A percentile compares a stretch with the other conserved stretches of the same genome.
These are phyloP conservation scores for Drosophila parthenogenetica DNA, from an alignment of 2,888 invertebrate genomes.

Conservation along the genomic window DNA sequence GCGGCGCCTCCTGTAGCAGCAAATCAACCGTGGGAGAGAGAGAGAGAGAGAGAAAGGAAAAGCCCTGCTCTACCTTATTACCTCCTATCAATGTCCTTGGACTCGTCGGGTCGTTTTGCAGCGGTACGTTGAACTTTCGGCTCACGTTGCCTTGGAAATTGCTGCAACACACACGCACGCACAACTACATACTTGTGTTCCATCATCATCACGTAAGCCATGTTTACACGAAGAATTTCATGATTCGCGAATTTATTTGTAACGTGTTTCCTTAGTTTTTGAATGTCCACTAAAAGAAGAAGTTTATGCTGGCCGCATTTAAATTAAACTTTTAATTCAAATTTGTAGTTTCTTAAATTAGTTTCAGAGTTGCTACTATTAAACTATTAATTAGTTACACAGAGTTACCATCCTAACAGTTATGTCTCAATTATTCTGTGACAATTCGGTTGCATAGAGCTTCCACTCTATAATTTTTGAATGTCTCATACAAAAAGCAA, in stretches of 20 bases:
- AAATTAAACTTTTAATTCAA: too few species aligned
- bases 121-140: conserved; percentile 74
- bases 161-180: conserved; percentile 39
- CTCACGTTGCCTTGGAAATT: conserved; percentile 72
- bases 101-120: conserved; percentile 63
- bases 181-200: not conserved
- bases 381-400: too few species aligned
- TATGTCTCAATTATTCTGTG: too few species aligned
- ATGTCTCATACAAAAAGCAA: too few species aligned
- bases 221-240: conserved; percentile 6
- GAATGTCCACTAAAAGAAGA: not conserved
- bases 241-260: not conserved
- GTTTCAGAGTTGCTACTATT: too few species aligned
- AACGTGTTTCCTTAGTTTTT: not conserved
- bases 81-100: conserved; percentile 76
- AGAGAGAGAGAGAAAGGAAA: conserved; percentile 23
- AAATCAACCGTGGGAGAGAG: not conserved
- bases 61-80: conserved; percentile 8
- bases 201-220: not conserved
- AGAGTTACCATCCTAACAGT: too few species aligned
- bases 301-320: too few species aligned
- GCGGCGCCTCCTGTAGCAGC: conserved; percentile 9
- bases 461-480: too few species aligned
- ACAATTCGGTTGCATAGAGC: too few species aligned
- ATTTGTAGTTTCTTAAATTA: not conserved